Base-by-base conservation (phyloP, 2,113 vertebrate species). In the Apodemus sylvaticus region DNA sequence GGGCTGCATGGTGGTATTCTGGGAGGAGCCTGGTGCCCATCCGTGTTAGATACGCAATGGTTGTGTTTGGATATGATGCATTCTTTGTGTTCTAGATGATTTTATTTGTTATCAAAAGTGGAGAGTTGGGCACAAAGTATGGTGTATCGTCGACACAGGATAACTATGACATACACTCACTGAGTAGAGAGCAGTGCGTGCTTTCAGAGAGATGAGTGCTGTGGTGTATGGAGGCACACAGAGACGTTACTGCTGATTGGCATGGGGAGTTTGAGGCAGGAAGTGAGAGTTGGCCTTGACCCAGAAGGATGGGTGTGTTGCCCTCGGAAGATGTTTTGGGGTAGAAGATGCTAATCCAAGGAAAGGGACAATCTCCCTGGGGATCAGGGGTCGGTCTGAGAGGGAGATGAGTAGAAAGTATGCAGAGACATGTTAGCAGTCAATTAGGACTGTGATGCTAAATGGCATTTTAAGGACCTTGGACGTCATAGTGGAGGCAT, bases 31-130 rank as follows among this genome's bases (percentile, higher is more conserved):
- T n/a, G 31, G 31, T 55, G 14, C 4, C 4, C 17, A 12, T 17
- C 14, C 2, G 13, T 14, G 13, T 90, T 20, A 8, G 29, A 2
- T 4, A 26, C 3, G 0, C 5, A n/a, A 29, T 1, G 36, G 34
- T 34, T 53, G 22, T 51, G 24, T 73, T 48, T 6, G 58, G 89
- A 53, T 13, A 58, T 24, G 31, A 34, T 12, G 10, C 29, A 12
- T 39, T 85, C 58, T 19, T 81, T 22, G 22, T 36, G 53, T 2
- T 29, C 45, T 11, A 24, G 74, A 68, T 31, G 3, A 31, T 86
- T n/a, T 76, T 42, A 24, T 24, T 73, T 71, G 11, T 42, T 74
- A 24, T 48, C 8, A 14, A 24, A 71, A 39, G 8, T 3, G 22
- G 45, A 82, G 4, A 26, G 34, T 31, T 31, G 51, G 53, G 29